Percentiles rank a stretch among this genome's conserved stretches.
phyloP scores from a whole-genome alignment of 2,888 invertebrate species.

The Drosophila mimetica region DNA sequence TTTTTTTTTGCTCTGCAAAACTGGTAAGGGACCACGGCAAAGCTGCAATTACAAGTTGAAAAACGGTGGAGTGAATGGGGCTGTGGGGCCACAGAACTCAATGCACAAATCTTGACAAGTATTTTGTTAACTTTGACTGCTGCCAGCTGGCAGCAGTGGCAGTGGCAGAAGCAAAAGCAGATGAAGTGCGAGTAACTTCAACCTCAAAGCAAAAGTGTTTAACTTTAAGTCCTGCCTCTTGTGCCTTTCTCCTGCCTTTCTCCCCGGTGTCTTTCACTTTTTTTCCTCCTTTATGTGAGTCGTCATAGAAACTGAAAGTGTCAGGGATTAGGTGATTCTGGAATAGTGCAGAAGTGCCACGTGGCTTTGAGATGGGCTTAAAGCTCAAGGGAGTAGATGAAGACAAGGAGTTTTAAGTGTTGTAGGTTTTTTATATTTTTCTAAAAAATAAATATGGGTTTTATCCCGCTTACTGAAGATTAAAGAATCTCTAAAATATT shows the following conservation, averaged over 20 bases:
- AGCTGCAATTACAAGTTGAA: slow-evolving; percentile 62
- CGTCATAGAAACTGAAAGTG: slow-evolving; percentile 56
- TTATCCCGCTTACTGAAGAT: too few species aligned
- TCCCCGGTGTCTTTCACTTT: slow-evolving; percentile 23
- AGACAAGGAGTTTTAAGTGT: neutral
- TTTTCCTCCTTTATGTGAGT: slow-evolving; percentile 13
- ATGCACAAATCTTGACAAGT: slow-evolving; percentile 69
- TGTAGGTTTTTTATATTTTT: neutral
- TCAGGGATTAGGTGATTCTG: slow-evolving; percentile 25
- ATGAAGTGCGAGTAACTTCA: slow-evolving; percentile 37
- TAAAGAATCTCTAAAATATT: too few species aligned
- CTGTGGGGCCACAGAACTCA: slow-evolving; percentile 19
- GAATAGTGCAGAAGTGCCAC: slow-evolving; percentile 32
- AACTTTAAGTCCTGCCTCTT: slow-evolving; percentile 50
- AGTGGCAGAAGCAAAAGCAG: slow-evolving; percentile 20
- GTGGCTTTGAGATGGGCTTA: slow-evolving; percentile 8
- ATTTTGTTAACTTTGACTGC: slow-evolving; percentile 76
- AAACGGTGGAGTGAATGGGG: slow-evolving; percentile 19
- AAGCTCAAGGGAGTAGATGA: neutral
- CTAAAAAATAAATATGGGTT: too few species aligned
- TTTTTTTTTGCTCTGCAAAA: neutral
- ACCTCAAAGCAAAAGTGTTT: slow-evolving; percentile 46
- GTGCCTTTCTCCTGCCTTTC: slow-evolving; percentile 3
- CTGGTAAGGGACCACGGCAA: slow-evolving; percentile 25
- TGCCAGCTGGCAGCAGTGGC: slow-evolving; percentile 20